Percentiles rank a stretch among this genome's conserved stretches.
phyloP scores from a whole-genome alignment of 2,888 invertebrate species.

The Epinotia demarniana region DNA sequence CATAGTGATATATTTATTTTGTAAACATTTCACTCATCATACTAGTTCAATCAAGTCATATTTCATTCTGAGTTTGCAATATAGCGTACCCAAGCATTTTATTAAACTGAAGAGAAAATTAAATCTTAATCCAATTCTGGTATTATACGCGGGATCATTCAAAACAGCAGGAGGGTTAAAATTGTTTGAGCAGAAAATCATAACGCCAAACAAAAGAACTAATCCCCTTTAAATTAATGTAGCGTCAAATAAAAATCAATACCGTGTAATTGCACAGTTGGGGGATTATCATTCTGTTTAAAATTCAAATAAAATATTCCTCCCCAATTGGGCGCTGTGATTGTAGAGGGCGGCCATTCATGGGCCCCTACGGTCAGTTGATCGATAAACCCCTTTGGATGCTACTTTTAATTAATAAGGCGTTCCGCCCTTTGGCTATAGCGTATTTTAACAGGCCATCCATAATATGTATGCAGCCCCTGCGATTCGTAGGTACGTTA shows the following conservation, averaged over 20 bases:
- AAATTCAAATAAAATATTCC: constrained; percentile 45
- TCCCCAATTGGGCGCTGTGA: constrained; percentile 32
- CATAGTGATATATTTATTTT: background rate
- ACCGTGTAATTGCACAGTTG: constrained; percentile 44
- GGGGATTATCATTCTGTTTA: constrained; percentile 42
- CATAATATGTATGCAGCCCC: constrained; percentile 6
- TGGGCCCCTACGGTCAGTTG: constrained; percentile 33
- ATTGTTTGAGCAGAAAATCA: constrained; percentile 38
- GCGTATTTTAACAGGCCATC: constrained; percentile 7
- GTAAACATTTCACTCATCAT: background rate
- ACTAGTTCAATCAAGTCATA: background rate
- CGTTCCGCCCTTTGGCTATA: constrained; percentile 27
- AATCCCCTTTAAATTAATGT: constrained; percentile 45
- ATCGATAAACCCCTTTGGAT: constrained; percentile 39
- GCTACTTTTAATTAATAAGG: constrained; percentile 41
- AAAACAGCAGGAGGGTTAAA: constrained; percentile 38
- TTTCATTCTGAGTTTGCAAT: background rate
- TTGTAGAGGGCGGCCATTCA: constrained; percentile 35
- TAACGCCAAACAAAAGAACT: constrained; percentile 39
- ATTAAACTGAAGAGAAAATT: constrained; percentile 16
- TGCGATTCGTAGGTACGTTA: background rate
- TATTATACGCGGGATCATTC: constrained; percentile 16
- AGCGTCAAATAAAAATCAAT: constrained; percentile 44
- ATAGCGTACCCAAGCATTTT: background rate
- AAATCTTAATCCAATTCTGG: constrained; percentile 15